Evolutionary conservation across 2,797 vertebrate species (phyloP).

Genomic region (Sebastes itinus): DNA sequence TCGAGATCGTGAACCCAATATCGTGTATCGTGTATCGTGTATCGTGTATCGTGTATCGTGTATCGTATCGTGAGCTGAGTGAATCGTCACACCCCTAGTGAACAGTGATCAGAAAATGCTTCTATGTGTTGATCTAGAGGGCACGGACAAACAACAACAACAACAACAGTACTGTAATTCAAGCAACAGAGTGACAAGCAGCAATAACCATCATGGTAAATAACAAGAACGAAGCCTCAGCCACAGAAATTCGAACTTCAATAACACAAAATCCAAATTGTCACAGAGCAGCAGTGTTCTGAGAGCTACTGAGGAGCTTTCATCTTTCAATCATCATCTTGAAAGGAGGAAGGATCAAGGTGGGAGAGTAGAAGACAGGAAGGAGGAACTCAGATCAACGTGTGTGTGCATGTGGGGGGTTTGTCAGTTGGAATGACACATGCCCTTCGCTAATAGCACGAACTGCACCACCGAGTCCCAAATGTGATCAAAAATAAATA

Average conservation of each 20-base stretch:
- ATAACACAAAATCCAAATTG: not conserved
- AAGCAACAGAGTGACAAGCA: not conserved
- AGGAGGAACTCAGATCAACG: not conserved
- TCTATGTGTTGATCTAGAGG: not conserved
- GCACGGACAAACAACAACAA: not conserved
- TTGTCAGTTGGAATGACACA: conserved; percentile 14
- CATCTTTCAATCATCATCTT: not conserved
- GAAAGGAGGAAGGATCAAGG: not conserved
- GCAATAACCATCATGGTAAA: not conserved
- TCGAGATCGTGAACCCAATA: no score
- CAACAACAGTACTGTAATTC: not conserved
- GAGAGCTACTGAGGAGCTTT: not conserved
- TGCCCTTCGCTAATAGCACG: conserved; percentile 17
- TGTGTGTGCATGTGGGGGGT: not conserved
- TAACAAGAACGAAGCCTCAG: not conserved
- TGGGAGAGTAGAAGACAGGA: not conserved
- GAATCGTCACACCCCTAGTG: not conserved
- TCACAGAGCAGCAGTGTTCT: not conserved
- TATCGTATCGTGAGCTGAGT: no score
- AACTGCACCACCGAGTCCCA: conserved; percentile 24
- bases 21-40: no score
- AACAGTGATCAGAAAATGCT: not conserved
- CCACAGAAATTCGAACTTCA: not conserved
- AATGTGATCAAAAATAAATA: conserved; percentile 37
- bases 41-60: no score